Conservation (phyloP, 1,140 invertebrate genomes). For the Microplitis mediator region DNA sequence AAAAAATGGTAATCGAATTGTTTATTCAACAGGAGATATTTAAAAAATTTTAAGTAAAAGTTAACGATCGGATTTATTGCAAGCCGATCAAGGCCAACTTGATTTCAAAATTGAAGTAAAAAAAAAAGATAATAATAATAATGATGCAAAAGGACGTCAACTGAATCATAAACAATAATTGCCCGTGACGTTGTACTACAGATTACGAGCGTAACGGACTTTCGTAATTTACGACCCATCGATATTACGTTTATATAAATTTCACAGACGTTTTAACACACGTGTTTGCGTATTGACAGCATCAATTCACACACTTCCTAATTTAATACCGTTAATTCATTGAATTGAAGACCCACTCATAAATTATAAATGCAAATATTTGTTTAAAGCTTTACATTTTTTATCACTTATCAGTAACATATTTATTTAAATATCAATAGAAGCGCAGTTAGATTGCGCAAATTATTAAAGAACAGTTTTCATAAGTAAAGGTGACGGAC, state of each 20-base stretch:
- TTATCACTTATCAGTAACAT: not conserved
- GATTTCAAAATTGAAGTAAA: not conserved
- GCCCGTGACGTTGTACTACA: not conserved
- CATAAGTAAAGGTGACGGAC: constrained; percentile 43
- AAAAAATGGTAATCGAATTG: too few species aligned
- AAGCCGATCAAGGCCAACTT: constrained; percentile 10
- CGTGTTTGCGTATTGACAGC: not conserved
- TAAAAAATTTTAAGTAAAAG: not conserved
- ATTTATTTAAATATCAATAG: not conserved
- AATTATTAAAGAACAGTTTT: constrained; percentile 42
- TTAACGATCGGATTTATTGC: not conserved
- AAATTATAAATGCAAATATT: too few species aligned
- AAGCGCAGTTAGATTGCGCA: constrained; percentile 32
- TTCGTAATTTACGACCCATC: constrained; percentile 21
- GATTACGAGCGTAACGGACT: constrained; percentile 21
- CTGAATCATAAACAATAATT: constrained; percentile 20
- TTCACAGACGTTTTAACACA: constrained; percentile 11
- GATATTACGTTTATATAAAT: constrained; percentile 12
- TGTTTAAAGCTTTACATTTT: not conserved
- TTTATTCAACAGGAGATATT: not conserved
- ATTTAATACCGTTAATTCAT: not conserved
- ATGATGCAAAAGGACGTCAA: constrained; percentile 16
- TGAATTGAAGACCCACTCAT: not conserved
- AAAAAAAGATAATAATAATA: not conserved
- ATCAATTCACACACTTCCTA: not conserved